Conservation (phyloP, 2,888 invertebrate species). For the Eilema depressum region DNA sequence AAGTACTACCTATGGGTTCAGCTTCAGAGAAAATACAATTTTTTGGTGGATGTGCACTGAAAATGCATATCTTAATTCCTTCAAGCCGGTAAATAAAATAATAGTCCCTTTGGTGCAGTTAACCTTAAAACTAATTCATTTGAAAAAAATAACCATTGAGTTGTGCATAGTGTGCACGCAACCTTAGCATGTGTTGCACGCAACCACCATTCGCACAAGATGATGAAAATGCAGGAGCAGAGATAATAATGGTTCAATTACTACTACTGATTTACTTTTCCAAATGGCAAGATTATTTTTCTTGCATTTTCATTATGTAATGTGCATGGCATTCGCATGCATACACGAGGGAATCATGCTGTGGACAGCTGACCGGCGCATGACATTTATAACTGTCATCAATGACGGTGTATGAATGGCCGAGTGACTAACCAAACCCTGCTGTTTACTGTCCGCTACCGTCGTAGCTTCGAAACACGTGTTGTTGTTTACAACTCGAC, state of each 20-base stretch:
- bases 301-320: neutral
- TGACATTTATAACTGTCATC: constrained; percentile 40
- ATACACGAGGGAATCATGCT: constrained; percentile 69
- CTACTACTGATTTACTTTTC: neutral
- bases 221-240: neutral
- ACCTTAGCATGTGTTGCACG: neutral
- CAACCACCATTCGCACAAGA: neutral
- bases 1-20: too few species aligned
- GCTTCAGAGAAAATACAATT: too few species aligned
- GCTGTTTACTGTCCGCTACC: neutral
- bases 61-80: too few species aligned
- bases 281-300: neutral
- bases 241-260: neutral
- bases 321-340: constrained; percentile 62
- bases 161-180: neutral
- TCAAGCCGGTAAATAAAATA: neutral
- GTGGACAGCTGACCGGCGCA: constrained; percentile 23
- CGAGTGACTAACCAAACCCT: constrained; percentile 11
- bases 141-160: neutral
- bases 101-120: neutral
- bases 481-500: constrained; percentile 23
- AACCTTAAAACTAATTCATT: too few species aligned
- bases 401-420: constrained; percentile 54
- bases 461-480: constrained; percentile 12
- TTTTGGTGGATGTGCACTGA: too few species aligned